These are phyloP conservation scores for Parambassis ranga DNA, from an alignment of 2,797 vertebrate genomes.

Conservation along the genomic window DNA sequence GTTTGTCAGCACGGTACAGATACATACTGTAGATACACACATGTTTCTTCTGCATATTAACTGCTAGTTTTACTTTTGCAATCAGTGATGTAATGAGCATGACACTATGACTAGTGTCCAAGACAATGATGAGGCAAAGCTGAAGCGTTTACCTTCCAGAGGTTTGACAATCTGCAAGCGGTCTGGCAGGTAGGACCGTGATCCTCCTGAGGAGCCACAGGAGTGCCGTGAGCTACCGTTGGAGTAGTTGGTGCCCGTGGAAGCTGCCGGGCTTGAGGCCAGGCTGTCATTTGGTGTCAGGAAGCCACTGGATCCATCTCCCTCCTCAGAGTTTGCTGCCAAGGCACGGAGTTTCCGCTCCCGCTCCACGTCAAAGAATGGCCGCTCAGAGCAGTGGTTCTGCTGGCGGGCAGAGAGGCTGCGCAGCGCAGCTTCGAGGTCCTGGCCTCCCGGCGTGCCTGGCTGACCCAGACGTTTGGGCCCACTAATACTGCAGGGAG, in stretches of 20 bases:
- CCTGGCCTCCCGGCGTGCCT: conserved; percentile 81
- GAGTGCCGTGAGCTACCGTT: conserved; percentile 83
- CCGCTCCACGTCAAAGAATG: conserved; percentile 86
- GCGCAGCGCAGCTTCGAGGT: conserved; percentile 84
- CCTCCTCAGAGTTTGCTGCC: conserved; percentile 68
- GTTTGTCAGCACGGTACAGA: not conserved
- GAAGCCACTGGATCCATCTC: conserved; percentile 80
- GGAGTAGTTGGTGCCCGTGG: conserved; percentile 85
- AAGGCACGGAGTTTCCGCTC: conserved; percentile 79
- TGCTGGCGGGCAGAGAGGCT: conserved; percentile 84
- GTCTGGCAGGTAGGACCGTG: conserved; percentile 84
- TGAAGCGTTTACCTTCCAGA: conserved; percentile 82
- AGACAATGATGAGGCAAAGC: not conserved
- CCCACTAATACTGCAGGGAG: conserved; percentile 29
- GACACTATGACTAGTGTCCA: too few species aligned
- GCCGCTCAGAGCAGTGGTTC: conserved; percentile 76
- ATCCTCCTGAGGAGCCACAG: conserved; percentile 80
- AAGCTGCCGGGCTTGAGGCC: conserved; percentile 65
- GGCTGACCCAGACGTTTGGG: conserved; percentile 78
- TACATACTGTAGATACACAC: not conserved
- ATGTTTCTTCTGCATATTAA: too few species aligned
- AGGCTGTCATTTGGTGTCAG: conserved; percentile 85
- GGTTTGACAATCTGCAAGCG: conserved; percentile 91
- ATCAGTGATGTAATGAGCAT: too few species aligned
- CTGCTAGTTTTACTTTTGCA: too few species aligned